Conservation (phyloP, 2,888 invertebrate genomes). For the Oegoconia quadripuncta region DNA sequence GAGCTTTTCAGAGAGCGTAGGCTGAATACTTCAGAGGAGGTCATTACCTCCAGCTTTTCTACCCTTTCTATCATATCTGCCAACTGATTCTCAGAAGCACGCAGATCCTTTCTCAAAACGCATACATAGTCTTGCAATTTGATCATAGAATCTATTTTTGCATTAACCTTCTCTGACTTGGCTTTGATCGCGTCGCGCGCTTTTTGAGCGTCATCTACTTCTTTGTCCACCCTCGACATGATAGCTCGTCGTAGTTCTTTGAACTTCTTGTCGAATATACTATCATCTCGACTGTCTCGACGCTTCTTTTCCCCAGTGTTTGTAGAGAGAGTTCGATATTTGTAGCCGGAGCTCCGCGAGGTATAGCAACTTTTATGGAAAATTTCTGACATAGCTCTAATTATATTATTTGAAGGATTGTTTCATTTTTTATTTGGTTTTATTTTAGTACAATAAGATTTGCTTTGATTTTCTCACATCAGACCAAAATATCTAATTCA, state of each 20-base stretch:
- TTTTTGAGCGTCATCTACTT: conserved; percentile 27
- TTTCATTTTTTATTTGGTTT: neutral
- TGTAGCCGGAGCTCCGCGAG: conserved; percentile 56
- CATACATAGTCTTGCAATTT: conserved; percentile 44
- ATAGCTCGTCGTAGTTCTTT: conserved; percentile 50
- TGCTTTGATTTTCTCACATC: no score
- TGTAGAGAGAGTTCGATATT: conserved; percentile 60
- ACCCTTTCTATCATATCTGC: conserved; percentile 32
- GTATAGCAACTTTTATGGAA: conserved; percentile 62
- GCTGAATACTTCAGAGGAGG: conserved; percentile 14
- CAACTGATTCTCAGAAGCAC: conserved; percentile 32
- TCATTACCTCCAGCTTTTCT: neutral
- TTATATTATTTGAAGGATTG: neutral
- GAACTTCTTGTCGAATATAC: conserved; percentile 46
- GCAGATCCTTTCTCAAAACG: conserved; percentile 38
- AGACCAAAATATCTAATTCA: no score
- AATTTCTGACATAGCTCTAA: conserved; percentile 41
- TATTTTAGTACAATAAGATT: neutral
- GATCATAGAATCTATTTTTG: conserved; percentile 51
- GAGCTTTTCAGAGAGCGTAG: conserved; percentile 30
- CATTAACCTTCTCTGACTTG: conserved; percentile 47
- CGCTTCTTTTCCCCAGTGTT: conserved; percentile 51
- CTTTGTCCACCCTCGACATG: conserved; percentile 37
- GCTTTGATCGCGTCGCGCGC: conserved; percentile 42
- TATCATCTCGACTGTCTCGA: conserved; percentile 35